Conservation (phyloP, 2,113 vertebrate genomes). For the Pelecanus crispus region DNA sequence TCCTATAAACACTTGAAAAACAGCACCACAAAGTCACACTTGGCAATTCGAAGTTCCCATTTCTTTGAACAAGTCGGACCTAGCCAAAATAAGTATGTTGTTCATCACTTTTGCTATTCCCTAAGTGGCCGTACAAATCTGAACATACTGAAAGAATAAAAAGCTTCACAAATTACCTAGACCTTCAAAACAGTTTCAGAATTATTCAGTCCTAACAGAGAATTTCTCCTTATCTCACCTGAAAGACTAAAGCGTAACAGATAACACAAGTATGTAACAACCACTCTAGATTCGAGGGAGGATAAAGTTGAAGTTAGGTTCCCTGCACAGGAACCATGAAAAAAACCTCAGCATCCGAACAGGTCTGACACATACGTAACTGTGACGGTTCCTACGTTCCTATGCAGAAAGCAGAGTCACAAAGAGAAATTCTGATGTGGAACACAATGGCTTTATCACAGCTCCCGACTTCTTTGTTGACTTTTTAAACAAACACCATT, state of each 20-base stretch:
- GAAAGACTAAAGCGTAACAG: not conserved
- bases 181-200: not conserved
- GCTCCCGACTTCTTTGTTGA: not conserved
- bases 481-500: not conserved
- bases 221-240: not conserved
- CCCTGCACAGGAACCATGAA: not conserved
- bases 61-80: not conserved
- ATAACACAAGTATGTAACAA: not conserved
- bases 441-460: not conserved
- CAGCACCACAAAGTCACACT: not conserved
- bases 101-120: not conserved
- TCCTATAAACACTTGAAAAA: not conserved
- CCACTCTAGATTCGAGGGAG: not conserved
- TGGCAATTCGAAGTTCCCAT: not conserved
- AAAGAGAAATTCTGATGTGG: not conserved
- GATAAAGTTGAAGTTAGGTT: not conserved
- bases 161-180: not conserved
- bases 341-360: not conserved
- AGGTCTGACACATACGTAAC: not conserved
- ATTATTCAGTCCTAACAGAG: not conserved
- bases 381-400: not conserved
- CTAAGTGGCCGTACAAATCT: not conserved
- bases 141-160: not conserved
- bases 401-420: rapidly evolving
- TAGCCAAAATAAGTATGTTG: not conserved